Evolutionary conservation across 2,797 vertebrate species (phyloP).

Genomic region (Malacoraja senta): DNA sequence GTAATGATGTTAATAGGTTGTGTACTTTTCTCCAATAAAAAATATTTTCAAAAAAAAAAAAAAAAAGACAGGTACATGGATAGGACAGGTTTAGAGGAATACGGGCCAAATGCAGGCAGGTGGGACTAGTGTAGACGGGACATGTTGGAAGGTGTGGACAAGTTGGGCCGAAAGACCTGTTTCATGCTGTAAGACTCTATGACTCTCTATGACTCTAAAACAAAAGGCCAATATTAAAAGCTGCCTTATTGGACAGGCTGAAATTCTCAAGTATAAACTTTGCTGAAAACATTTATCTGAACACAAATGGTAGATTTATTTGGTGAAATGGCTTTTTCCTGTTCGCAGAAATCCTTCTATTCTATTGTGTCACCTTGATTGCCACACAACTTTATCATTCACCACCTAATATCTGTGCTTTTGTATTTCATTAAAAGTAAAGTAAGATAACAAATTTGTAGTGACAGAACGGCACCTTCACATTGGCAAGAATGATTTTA

Average conservation of each 20-base stretch:
- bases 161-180: too few species aligned
- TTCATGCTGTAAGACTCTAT: too few species aligned
- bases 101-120: too few species aligned
- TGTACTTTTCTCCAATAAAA: too few species aligned
- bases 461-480: neutral
- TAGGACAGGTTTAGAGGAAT: too few species aligned
- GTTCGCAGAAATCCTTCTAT: neutral
- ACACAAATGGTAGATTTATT: neutral
- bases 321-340: neutral
- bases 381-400: neutral
- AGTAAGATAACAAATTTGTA: neutral
- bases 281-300: neutral
- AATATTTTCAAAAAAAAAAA: too few species aligned
- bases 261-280: neutral
- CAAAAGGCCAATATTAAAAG: neutral
- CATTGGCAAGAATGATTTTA: neutral
- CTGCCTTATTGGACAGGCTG: neutral
- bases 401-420: neutral
- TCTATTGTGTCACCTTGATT: constrained; percentile 12
- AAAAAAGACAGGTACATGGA: too few species aligned
- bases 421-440: neutral
- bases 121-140: too few species aligned
- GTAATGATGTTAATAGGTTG: too few species aligned
- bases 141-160: too few species aligned
- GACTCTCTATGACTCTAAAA: too few species aligned